Evolutionary conservation across 2,113 vertebrate species (phyloP), one percentile per base, ranked within the genome.

Genomic region (Electrona antarctica): DNA sequence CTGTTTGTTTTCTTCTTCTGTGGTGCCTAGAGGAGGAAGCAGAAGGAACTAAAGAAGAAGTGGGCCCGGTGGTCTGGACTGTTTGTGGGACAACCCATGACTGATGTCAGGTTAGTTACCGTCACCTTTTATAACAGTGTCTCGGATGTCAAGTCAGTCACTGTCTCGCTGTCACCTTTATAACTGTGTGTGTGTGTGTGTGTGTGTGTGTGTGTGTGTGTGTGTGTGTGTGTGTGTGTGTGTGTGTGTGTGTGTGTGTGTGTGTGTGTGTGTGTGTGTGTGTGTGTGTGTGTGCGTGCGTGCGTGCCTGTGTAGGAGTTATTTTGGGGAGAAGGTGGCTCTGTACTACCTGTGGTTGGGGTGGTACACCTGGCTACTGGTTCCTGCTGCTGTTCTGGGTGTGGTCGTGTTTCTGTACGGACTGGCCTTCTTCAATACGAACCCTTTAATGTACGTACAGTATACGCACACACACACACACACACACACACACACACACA

Each of bases 251-350:
- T 56, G 52, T 48, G 9, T 60, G 2, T 70, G 13, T 33, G 8
- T 48, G 7, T 72, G 41, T 63, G n/a, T 78, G 13, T 63, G n/a
- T 9, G n/a, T 59, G 10, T 41, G 21, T 21, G 8, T 61, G 10
- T 56, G 52, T 48, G 9, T 60, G 2, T 70, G 13, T 33, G 8
- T 48, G 7, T 72, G 41, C n/a, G n/a, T n/a, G n/a, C n/a, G n/a
- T n/a, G n/a, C n/a, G n/a, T n/a, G n/a, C n/a, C n/a, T 63, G n/a
- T 78, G 21, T 62, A 98, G 97, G 87, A 1, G 13, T 7, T 98
- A 98, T 77, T 98, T 98, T 3, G 97, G 97, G 0, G 97, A 98
- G 90, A 97, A 98, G 84, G 94, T 95, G 80, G 96, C 96, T 0
- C 86, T 98, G 69, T 99, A 98, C 84, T 97, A 96, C 0, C 91